Percentiles rank a stretch among this genome's conserved stretches.
phyloP scores from a whole-genome alignment of 2,888 invertebrate genomes.

The Serripes groenlandicus region DNA sequence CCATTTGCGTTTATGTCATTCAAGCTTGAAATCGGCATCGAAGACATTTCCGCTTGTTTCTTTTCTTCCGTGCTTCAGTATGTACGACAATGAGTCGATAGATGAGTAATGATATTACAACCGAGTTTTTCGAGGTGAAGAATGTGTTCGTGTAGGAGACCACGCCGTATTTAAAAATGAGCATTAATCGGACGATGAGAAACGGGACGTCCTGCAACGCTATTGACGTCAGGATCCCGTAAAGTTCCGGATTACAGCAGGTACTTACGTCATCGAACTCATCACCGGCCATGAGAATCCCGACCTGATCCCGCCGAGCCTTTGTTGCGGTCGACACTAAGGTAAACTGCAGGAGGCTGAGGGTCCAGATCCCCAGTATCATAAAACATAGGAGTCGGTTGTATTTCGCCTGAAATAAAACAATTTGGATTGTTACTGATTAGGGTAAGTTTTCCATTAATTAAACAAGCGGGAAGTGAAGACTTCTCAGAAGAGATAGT shows the following conservation, averaged over 20 bases:
- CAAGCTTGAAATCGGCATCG: conserved; percentile 20
- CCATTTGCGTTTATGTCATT: conserved; percentile 48
- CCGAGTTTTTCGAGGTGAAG: conserved; percentile 96
- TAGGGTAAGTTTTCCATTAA: too few species aligned
- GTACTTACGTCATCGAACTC: conserved; percentile 37
- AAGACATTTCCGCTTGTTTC: conserved; percentile 32
- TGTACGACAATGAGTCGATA: conserved; percentile 90
- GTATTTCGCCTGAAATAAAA: conserved; percentile 84
- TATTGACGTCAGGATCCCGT: conserved; percentile 82
- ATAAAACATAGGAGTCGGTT: conserved; percentile 93
- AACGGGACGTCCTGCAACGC: conserved; percentile 85
- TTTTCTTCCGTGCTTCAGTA: conserved; percentile 47
- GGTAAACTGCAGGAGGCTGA: conserved; percentile 97
- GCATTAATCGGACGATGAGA: conserved; percentile 89
- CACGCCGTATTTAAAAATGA: conserved; percentile 95
- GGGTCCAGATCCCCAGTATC: conserved; percentile 96
- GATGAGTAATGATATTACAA: conserved; percentile 95
- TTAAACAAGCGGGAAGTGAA: too few species aligned
- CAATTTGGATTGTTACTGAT: too few species aligned
- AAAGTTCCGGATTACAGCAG: conserved; percentile 80
- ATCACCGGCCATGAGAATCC: conserved; percentile 57
- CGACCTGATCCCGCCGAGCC: conserved; percentile 83
- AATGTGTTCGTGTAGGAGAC: conserved; percentile 98
- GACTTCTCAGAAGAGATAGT: too few species aligned
- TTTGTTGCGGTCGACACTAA: conserved; percentile 95